Evolutionary conservation across 2,888 invertebrate species (phyloP).

Genomic region (Hydriomena furcata): DNA sequence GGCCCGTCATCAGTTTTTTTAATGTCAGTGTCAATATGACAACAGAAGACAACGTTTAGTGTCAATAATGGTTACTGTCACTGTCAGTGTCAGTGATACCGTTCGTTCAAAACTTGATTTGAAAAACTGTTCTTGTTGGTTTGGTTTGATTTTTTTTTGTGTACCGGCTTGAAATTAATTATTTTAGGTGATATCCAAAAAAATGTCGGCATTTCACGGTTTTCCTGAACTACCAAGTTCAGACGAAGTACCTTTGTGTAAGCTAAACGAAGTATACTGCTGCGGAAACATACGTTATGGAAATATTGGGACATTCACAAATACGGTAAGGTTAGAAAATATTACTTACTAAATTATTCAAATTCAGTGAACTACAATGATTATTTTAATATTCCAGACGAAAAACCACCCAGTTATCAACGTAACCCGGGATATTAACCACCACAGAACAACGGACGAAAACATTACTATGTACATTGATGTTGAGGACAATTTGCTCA

Average conservation of each 20-base stretch:
- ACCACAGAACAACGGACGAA: conserved; percentile 79
- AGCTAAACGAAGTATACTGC: conserved; percentile 85
- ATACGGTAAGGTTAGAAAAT: conserved; percentile 77
- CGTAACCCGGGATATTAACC: conserved; percentile 86
- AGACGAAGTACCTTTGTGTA: conserved; percentile 84
- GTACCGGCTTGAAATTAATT: no score
- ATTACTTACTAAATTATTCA: conserved; percentile 1
- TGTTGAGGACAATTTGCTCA: conserved; percentile 88
- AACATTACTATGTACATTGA: conserved; percentile 82
- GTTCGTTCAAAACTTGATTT: no score
- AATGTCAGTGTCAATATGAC: no score
- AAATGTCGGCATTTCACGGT: conserved; percentile 79
- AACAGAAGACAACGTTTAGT: no score
- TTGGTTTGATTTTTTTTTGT: no score
- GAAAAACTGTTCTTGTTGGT: not conserved
- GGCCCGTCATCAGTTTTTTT: no score
- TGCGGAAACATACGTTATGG: conserved; percentile 82
- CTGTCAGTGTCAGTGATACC: no score
- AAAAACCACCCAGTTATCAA: conserved; percentile 88
- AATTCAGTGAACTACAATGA: conserved; percentile 5
- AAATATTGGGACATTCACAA: conserved; percentile 82
- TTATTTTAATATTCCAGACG: conserved; percentile 66
- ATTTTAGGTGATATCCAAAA: no score
- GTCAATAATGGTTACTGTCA: no score
- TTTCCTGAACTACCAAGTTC: conserved; percentile 78